A percentile compares a stretch with the other conserved stretches of the same genome.
phyloP scores from a whole-genome alignment of 2,888 invertebrate genomes.

The Scotopteryx bipunctaria region DNA sequence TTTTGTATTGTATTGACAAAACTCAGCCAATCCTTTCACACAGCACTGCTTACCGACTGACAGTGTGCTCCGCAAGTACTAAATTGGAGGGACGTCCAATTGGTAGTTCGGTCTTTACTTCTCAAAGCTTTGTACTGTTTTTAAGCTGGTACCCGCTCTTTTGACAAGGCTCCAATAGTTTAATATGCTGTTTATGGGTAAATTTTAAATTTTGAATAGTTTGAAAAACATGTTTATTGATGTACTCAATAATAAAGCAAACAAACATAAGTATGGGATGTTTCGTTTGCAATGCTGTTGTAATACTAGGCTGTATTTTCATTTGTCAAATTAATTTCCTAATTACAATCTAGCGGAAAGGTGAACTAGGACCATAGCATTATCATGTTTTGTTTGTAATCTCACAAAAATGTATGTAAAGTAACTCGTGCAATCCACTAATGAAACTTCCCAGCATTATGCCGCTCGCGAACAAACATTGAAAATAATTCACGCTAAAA shows the following conservation, averaged over 20 bases:
- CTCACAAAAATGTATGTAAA: constrained; percentile 59
- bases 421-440: constrained; percentile 63
- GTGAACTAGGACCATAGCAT: constrained; percentile 27
- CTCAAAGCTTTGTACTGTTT: constrained; percentile 65
- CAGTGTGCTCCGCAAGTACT: constrained; percentile 54
- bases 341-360: too few species aligned
- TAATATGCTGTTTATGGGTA: background rate
- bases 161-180: background rate
- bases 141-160: constrained; percentile 57
- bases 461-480: constrained; percentile 62
- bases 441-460: constrained; percentile 67
- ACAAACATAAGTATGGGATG: too few species aligned
- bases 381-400: constrained; percentile 48
- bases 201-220: background rate
- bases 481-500: constrained; percentile 73
- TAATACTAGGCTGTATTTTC: too few species aligned
- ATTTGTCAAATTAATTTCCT: too few species aligned
- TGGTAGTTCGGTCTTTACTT: constrained; percentile 48
- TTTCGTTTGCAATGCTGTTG: too few species aligned
- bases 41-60: background rate
- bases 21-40: background rate
- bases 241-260: too few species aligned
- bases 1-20: constrained; percentile 8
- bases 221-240: too few species aligned
- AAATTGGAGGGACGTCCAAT: constrained; percentile 64